Conservation (phyloP, 2,113 vertebrate genomes). For the Talpa occidentalis region DNA sequence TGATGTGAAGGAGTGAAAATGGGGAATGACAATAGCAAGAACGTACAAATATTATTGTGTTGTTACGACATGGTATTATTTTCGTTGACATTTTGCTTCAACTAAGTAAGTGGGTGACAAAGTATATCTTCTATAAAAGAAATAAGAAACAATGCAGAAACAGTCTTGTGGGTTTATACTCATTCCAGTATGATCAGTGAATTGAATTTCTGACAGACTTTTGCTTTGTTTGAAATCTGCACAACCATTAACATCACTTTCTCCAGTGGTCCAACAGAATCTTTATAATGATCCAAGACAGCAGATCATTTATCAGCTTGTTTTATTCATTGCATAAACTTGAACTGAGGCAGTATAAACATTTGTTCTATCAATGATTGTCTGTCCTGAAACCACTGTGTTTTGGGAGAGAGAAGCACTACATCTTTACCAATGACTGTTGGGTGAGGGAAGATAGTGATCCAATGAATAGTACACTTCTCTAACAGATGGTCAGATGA, state of each 20-base stretch:
- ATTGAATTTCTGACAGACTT: conserved; percentile 31
- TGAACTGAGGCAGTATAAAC: neutral
- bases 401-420: neutral
- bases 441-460: neutral
- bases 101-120: neutral
- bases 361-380: neutral
- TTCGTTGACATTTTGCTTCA: neutral
- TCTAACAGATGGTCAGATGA: neutral
- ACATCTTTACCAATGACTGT: neutral
- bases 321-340: neutral
- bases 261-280: neutral
- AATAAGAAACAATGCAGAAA: neutral
- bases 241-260: neutral
- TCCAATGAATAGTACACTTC: neutral
- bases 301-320: neutral
- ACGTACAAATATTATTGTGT: neutral
- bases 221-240: conserved; percentile 5
- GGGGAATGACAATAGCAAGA: neutral
- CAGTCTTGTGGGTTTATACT: neutral
- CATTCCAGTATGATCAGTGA: neutral
- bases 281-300: conserved; percentile 17
- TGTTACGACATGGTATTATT: neutral
- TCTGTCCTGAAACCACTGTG: neutral
- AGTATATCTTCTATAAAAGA: neutral
- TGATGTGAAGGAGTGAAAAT: neutral